These are phyloP conservation scores for Tragelaphus buxtoni DNA, from an alignment of 2,113 vertebrate genomes.

Conservation along the genomic window DNA sequence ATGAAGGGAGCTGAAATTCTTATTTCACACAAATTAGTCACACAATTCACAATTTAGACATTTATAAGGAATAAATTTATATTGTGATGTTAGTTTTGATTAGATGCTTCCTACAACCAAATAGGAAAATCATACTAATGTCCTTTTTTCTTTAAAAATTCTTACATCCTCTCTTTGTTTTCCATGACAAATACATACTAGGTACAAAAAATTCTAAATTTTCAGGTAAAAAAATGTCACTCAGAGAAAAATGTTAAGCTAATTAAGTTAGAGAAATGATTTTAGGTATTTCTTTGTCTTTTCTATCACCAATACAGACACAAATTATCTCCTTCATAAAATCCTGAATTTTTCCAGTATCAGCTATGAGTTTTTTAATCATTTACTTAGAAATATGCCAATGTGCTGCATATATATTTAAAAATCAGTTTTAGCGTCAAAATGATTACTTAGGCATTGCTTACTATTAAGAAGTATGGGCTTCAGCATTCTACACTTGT, in stretches of 20 bases:
- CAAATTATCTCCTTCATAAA: neutral
- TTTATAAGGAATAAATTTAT: neutral
- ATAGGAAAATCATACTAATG: conserved; percentile 5
- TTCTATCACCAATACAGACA: neutral
- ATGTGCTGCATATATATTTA: neutral
- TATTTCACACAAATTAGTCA: conserved; percentile 62
- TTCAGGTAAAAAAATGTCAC: too few relatives aligned
- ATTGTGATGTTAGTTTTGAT: conserved; percentile 39
- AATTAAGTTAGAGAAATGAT: neutral
- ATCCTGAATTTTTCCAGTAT: neutral
- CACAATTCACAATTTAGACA: conserved; percentile 44
- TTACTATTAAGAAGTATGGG: neutral
- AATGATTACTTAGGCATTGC: neutral
- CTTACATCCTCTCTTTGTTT: too few relatives aligned
- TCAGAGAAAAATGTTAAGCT: neutral
- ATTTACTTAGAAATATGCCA: neutral
- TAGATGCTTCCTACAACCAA: neutral
- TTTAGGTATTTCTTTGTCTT: neutral
- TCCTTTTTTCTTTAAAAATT: conserved; percentile 27
- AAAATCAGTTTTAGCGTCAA: neutral
- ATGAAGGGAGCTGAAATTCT: conserved; percentile 11
- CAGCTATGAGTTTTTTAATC: neutral
- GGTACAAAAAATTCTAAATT: too few relatives aligned
- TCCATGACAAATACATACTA: too few relatives aligned
- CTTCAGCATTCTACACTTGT: neutral